Conservation (phyloP, 2,113 vertebrate genomes). For the Hippopotamus amphibius region DNA sequence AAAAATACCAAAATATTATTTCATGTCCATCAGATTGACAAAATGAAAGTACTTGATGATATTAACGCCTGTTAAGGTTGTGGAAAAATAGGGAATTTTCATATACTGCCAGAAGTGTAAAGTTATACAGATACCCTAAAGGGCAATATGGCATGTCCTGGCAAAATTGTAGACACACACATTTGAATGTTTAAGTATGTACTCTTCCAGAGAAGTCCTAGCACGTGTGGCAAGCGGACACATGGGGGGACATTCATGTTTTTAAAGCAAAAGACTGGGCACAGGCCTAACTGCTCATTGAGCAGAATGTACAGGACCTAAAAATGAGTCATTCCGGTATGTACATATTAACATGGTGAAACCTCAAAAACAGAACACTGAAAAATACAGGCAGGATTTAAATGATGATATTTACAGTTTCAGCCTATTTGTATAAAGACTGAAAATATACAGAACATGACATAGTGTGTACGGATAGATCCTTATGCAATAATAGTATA, state of each 20-base stretch:
- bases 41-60: background rate
- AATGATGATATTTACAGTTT: background rate
- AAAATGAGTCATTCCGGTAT: background rate
- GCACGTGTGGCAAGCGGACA: background rate
- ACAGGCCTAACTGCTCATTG: background rate
- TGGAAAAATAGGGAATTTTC: background rate
- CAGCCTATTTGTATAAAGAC: background rate
- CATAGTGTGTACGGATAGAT: background rate
- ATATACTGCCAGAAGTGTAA: background rate
- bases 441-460: background rate
- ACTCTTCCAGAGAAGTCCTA: background rate
- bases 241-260: background rate
- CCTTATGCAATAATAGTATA: background rate
- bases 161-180: background rate
- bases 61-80: background rate
- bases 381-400: background rate
- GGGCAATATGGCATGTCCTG: background rate
- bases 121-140: background rate
- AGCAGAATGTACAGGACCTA: background rate
- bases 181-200: background rate
- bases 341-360: background rate
- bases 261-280: background rate
- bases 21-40: background rate
- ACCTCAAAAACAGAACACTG: background rate
- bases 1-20: background rate